phyloP scores from a whole-genome alignment of 2,113 vertebrate genomes.

The Tringa solitaria region DNA sequence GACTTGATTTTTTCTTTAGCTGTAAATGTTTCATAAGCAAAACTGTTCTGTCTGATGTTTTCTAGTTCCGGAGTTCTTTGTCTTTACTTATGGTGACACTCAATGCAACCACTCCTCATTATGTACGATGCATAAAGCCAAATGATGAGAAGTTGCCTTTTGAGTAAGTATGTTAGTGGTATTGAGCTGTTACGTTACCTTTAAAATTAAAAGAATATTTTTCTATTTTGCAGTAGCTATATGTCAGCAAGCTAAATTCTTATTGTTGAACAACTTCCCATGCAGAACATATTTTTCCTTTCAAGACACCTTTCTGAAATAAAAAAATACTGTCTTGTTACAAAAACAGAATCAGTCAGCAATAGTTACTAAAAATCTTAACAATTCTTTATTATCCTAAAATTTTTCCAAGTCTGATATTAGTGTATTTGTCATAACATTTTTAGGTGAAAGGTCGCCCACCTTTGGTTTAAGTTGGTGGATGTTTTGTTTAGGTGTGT shows the following conservation, averaged over 20 bases:
- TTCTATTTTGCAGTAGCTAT: background rate
- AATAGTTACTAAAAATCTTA: background rate
- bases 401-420: background rate
- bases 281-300: background rate
- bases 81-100: slow-evolving; percentile 93
- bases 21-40: background rate
- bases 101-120: slow-evolving; percentile 94
- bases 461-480: background rate
- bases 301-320: background rate
- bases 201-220: background rate
- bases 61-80: slow-evolving; percentile 90
- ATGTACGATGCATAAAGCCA: slow-evolving; percentile 97
- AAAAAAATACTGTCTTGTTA: background rate
- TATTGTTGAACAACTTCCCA: background rate
- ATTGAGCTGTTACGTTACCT: background rate
- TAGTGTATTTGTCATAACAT: background rate
- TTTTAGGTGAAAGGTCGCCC: background rate
- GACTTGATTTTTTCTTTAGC: background rate
- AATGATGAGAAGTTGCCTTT: slow-evolving; percentile 93
- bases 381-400: background rate
- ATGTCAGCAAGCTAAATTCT: background rate
- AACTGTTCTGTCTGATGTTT: background rate
- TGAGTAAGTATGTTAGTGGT: slow-evolving; percentile 80
- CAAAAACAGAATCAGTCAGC: background rate
- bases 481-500: background rate